phyloP scores from a whole-genome alignment of 2,797 vertebrate genomes.

The Morelia viridis region DNA sequence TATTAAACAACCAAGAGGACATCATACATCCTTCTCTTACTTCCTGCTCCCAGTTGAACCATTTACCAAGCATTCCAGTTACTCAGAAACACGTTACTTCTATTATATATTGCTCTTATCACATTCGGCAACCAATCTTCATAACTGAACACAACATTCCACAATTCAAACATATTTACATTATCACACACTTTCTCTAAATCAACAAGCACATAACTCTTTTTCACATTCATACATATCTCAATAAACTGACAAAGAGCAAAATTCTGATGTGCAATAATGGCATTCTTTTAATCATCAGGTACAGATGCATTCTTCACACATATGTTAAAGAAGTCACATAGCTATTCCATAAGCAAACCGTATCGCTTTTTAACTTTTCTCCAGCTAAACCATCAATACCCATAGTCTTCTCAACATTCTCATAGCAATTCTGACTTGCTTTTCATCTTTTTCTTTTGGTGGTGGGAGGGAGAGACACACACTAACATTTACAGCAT shows the following conservation, averaged over 20 bases:
- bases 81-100: neutral
- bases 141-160: neutral
- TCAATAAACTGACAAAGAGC: neutral
- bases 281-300: neutral
- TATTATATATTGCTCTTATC: too few species aligned
- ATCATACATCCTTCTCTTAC: neutral
- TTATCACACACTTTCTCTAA: neutral
- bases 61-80: neutral
- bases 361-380: neutral
- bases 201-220: neutral
- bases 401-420: neutral
- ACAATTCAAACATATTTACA: neutral
- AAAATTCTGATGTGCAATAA: neutral
- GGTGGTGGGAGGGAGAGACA: too few species aligned
- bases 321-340: neutral
- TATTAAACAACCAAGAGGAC: neutral
- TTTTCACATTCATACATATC: neutral
- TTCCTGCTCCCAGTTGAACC: neutral
- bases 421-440: neutral
- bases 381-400: neutral
- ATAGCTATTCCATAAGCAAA: neutral
- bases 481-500: neutral
- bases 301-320: neutral
- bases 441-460: neutral
- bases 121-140: neutral